Conservation (phyloP, 2,888 invertebrate genomes). For the Salpingus planirostris region DNA sequence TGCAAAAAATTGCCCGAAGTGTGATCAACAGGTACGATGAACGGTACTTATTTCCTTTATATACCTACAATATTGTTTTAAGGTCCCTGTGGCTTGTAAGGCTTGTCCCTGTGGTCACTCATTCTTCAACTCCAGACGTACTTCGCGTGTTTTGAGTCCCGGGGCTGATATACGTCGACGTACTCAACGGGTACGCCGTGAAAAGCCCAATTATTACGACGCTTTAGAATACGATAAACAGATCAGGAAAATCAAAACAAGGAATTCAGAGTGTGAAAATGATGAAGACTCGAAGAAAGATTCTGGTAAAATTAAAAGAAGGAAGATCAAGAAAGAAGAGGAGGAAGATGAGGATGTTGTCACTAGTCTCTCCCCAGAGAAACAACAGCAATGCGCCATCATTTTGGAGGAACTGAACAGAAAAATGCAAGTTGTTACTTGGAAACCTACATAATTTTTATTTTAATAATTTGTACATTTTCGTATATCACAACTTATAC, state of each 20-base stretch:
- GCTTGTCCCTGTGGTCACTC: conserved; percentile 76
- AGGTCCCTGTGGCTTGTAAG: conserved; percentile 81
- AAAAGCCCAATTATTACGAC: conserved; percentile 77
- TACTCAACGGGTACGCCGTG: conserved; percentile 64
- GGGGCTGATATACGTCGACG: conserved; percentile 51
- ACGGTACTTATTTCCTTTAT: conserved; percentile 2
- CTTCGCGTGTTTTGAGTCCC: conserved; percentile 41
- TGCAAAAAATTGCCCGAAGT: conserved; percentile 33
- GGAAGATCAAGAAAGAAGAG: conserved; percentile 2
- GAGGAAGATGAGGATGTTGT: neutral
- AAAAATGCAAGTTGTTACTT: conserved; percentile 63
- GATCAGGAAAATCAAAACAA: conserved; percentile 48
- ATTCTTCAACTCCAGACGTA: conserved; percentile 62
- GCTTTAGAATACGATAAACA: conserved; percentile 72
- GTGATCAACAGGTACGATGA: conserved; percentile 29
- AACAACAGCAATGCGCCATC: conserved; percentile 61
- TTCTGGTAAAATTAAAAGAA: conserved; percentile 4
- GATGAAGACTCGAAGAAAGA: conserved; percentile 45
- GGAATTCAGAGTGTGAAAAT: conserved; percentile 45
- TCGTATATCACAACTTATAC: no score
- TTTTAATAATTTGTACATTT: no score
- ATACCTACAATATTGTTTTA: conserved; percentile 9
- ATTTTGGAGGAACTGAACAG: conserved; percentile 73
- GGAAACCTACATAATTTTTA: no score
- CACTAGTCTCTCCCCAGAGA: conserved; percentile 46